A percentile compares a stretch with the other conserved stretches of the same genome.
Evolutionary conservation across 1,140 invertebrate genomes (phyloP).

Genomic region (Tetranychus urticae): DNA sequence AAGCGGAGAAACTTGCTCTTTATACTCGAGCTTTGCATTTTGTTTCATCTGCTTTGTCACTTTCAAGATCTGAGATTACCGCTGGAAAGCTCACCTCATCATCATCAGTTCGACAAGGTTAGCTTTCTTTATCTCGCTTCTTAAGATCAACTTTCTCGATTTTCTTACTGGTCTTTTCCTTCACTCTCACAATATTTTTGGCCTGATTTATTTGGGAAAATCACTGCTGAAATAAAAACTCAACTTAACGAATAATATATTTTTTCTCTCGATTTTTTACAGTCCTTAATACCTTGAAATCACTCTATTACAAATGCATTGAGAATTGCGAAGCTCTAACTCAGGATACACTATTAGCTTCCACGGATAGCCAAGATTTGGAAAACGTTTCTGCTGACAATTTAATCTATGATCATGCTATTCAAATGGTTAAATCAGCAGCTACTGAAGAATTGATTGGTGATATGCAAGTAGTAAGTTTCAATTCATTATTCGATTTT

Average conservation of each 20-base stretch:
- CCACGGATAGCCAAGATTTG: slow-evolving; percentile 40
- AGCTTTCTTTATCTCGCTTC: slow-evolving; percentile 7
- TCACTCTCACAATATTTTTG: too few species aligned
- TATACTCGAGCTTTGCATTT: slow-evolving; percentile 70
- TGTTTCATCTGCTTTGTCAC: slow-evolving; percentile 63
- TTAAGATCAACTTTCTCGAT: too few species aligned
- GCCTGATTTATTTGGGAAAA: too few species aligned
- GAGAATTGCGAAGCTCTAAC: slow-evolving; percentile 55
- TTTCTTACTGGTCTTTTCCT: too few species aligned
- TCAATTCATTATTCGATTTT: background rate
- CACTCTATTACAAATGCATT: slow-evolving; percentile 62
- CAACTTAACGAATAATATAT: background rate
- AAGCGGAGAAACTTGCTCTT: slow-evolving; percentile 71
- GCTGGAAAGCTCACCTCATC: slow-evolving; percentile 61
- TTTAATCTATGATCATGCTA: slow-evolving; percentile 81
- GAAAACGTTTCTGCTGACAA: slow-evolving; percentile 62
- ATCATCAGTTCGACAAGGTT: slow-evolving; percentile 62
- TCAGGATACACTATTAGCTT: background rate
- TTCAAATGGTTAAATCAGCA: slow-evolving; percentile 89
- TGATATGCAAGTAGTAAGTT: slow-evolving; percentile 45
- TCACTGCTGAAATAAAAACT: too few species aligned
- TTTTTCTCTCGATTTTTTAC: slow-evolving; percentile 1
- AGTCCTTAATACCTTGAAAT: slow-evolving; percentile 67
- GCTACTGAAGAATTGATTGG: slow-evolving; percentile 90
- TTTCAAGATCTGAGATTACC: slow-evolving; percentile 67